Conservation (phyloP, 2,113 vertebrate genomes). For the Pomatorhinus ruficollis region DNA sequence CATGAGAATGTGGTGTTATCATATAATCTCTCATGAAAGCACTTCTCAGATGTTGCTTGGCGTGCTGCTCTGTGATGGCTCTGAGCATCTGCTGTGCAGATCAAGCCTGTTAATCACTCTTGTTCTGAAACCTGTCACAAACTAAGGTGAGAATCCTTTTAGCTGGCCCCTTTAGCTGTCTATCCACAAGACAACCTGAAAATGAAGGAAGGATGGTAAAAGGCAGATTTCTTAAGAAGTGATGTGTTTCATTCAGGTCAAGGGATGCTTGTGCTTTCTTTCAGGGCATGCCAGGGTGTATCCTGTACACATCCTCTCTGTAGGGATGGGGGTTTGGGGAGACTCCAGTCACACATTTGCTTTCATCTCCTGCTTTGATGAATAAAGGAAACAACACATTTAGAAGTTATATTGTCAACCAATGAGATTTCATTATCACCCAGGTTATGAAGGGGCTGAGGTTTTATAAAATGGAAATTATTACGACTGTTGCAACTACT, state of each 20-base stretch:
- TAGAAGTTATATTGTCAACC: neutral
- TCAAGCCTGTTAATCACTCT: slow-evolving; percentile 16
- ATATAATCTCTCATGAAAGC: neutral
- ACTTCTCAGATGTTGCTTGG: rapidly evolving
- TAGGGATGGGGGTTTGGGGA: neutral
- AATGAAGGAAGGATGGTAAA: neutral
- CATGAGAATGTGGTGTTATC: neutral
- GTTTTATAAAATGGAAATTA: neutral
- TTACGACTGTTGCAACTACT: neutral
- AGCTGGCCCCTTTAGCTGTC: neutral
- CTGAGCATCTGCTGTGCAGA: slow-evolving; percentile 10
- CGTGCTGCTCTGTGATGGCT: neutral
- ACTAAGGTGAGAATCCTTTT: slow-evolving; percentile 8
- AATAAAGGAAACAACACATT: neutral
- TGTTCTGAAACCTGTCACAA: slow-evolving; percentile 26
- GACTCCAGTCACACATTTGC: neutral
- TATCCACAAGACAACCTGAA: neutral
- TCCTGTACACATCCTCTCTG: too few relatives aligned
- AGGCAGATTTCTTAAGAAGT: neutral
- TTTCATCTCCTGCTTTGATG: slow-evolving; percentile 13
- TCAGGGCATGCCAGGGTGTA: neutral
- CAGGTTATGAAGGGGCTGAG: neutral
- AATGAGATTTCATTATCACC: neutral
- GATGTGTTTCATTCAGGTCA: neutral
- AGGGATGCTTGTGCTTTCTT: neutral